Evolutionary conservation across 53 echinoderm and acorn worm species (phyloP), one percentile per base, ranked within the genome.

Genomic region (Holothuria scabra): DNA sequence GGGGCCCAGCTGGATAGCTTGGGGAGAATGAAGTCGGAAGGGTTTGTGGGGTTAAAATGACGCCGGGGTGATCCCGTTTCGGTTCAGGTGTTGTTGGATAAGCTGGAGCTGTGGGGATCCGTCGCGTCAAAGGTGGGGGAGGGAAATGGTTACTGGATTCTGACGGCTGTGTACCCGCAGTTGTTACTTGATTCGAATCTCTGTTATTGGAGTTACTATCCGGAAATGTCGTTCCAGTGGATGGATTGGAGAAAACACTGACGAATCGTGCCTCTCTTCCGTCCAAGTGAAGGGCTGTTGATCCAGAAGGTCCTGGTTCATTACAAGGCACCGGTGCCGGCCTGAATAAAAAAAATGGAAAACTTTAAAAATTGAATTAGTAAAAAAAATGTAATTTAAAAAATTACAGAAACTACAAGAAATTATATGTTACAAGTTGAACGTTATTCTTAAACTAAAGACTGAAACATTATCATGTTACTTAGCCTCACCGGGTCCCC

Each of bases 211-310:
- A 41, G 38, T 34, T 69, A 22, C 21, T 32, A 16, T 9, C 14
- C 2, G 38, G 20, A 34, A 41, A 69, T 11, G 69, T 41, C 11
- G 31, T 69, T n/a, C 32, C 69, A 5, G 69, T 20, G 7, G 35
- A 33, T 20, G 69, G 69, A 18, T 34, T 34, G 14, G 31, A 32
- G 13, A 37, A 69, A 20, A 69, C 34, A 33, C 69, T 69, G 16
- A 69, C 69, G 44, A 69, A 69, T 69, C 69, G 34, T 12, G 3
- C 38, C 69, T 69, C 69, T 5, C 38, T 69, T n/a, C 69, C 69
- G 35, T 69, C 69, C 69, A 34, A 20, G 35, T 69, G 69, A 22
- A 69, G 22, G 35, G 35, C 69, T n/a, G 22, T 69, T 30, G 69
- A 69, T 2, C 35, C 69, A 21, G 69, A 69, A 0, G 69, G 38